phyloP scores from a whole-genome alignment of 1,140 invertebrate species.

The Kradibia gibbosae region DNA sequence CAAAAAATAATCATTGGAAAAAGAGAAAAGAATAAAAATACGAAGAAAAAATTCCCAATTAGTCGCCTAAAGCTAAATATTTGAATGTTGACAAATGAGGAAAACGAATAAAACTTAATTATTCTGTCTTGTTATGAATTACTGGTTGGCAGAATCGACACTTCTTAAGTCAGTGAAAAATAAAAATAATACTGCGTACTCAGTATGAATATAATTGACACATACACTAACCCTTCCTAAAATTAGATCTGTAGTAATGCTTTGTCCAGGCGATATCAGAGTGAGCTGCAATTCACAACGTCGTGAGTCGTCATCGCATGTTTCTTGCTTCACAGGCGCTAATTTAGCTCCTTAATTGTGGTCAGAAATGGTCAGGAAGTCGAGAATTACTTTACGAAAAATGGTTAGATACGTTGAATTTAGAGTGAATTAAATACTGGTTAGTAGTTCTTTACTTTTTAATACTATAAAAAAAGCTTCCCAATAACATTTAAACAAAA shows the following conservation, averaged over 20 bases:
- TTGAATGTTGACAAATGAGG: too few relatives aligned
- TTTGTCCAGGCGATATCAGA: background rate
- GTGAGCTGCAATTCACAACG: background rate
- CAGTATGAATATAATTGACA: background rate
- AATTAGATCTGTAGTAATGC: background rate
- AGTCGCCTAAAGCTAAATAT: too few relatives aligned
- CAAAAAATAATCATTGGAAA: too few relatives aligned
- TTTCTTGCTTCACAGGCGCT: background rate
- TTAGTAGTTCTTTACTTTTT: too few relatives aligned
- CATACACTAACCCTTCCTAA: background rate
- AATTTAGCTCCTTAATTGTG: constrained; percentile 16
- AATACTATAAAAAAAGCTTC: too few relatives aligned
- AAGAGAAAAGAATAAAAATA: too few relatives aligned
- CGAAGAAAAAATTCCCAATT: too few relatives aligned
- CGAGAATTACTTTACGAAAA: background rate
- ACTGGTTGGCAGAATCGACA: too few relatives aligned
- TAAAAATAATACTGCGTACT: background rate
- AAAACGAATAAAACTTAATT: too few relatives aligned
- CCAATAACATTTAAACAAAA: too few relatives aligned
- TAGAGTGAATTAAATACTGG: background rate
- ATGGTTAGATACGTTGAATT: background rate
- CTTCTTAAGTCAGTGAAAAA: too few relatives aligned
- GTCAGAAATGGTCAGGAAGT: background rate
- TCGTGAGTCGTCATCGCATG: background rate
- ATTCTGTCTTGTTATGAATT: too few relatives aligned